Percentiles rank a stretch among this genome's conserved stretches.
These are phyloP conservation scores for Chelonia mydas DNA, from an alignment of 2,797 vertebrate species.

Conservation along the genomic window DNA sequence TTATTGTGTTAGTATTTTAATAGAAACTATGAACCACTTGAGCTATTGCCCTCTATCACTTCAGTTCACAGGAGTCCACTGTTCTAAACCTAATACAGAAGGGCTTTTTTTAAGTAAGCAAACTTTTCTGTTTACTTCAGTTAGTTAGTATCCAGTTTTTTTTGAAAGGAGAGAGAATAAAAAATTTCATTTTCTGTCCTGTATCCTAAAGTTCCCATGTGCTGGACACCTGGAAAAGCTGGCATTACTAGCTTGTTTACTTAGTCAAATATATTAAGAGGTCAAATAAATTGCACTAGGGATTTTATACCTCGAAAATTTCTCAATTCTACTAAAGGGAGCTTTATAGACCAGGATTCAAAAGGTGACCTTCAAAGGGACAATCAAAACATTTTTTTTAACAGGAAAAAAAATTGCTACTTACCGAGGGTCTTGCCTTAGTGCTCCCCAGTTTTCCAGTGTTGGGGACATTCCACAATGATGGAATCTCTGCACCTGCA, in stretches of 20 bases:
- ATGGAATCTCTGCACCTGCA: slow-evolving; percentile 26
- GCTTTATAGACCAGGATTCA: slow-evolving; percentile 66
- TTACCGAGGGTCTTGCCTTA: slow-evolving; percentile 56
- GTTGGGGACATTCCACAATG: background rate
- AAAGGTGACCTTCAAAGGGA: slow-evolving; percentile 75
- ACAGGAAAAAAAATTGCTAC: slow-evolving; percentile 47
- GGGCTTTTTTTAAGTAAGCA: slow-evolving; percentile 33
- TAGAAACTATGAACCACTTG: slow-evolving; percentile 11
- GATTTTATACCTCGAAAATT: slow-evolving; percentile 60
- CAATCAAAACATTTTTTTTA: slow-evolving; percentile 60
- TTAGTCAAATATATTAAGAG: slow-evolving; percentile 74
- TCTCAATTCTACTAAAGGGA: slow-evolving; percentile 27
- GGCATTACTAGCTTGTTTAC: slow-evolving; percentile 72
- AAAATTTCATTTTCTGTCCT: slow-evolving; percentile 69
- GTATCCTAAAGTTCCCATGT: slow-evolving; percentile 65
- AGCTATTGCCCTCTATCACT: slow-evolving; percentile 34
- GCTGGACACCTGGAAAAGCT: slow-evolving; percentile 73
- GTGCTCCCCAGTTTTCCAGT: background rate
- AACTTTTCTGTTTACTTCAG: slow-evolving; percentile 38
- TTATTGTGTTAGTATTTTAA: slow-evolving; percentile 9
- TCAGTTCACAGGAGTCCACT: slow-evolving; percentile 13
- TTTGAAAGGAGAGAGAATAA: slow-evolving; percentile 69
- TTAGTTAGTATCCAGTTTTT: slow-evolving; percentile 33
- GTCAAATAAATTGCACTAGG: slow-evolving; percentile 80
- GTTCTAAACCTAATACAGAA: slow-evolving; percentile 42